Evolutionary conservation across 2,888 invertebrate species (phyloP), one percentile per base, ranked within the genome.

Genomic region (Charanyca ferruginea): DNA sequence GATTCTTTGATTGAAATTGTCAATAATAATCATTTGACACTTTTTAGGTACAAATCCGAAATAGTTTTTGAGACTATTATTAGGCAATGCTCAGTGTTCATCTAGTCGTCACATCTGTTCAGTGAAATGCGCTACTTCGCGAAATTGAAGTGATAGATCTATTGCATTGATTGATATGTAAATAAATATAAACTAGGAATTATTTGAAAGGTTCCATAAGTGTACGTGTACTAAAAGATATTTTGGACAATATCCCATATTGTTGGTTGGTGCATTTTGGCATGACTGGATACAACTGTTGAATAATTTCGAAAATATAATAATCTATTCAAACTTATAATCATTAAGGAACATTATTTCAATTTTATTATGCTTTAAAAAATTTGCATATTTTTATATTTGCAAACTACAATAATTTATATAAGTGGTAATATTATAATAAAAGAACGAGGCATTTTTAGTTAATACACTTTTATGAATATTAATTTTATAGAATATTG

Each of bases 401-500:
- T 22, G 25, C 32, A 9, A 49, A 51, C 73, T 72, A 60, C 38
- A 49, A 25, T 69, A 44, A 66, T 49, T 45, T 38, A 23, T 51
- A 41, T 69, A 70, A 38, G 16, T 38, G 38, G 38, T 70, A 13
- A 70, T 51, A 67, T 70, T 64, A 54, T 59, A 47, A 38, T 58
- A 54, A 32, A 20, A 69, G 65, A 74, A 72, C 49, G 54, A 69
- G 80, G 73, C 82, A 83, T 81, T 80, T 73, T 77, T 76, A 80
- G 73, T 64, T 16, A 65, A 72, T 74, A 80, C 69, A 74, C 22
- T 61, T 53, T 42, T 49, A 57, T 66, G 45, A 66, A 54, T 38
- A 62, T 57, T 42, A 52, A 53, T 48, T 61, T 49, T 18, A 18
- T 57, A 53, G 51, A 66, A 57, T 63, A 69, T 64, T 77, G 48